Conservation (phyloP, 2,113 vertebrate genomes). For the Paraplagusia blochii region DNA sequence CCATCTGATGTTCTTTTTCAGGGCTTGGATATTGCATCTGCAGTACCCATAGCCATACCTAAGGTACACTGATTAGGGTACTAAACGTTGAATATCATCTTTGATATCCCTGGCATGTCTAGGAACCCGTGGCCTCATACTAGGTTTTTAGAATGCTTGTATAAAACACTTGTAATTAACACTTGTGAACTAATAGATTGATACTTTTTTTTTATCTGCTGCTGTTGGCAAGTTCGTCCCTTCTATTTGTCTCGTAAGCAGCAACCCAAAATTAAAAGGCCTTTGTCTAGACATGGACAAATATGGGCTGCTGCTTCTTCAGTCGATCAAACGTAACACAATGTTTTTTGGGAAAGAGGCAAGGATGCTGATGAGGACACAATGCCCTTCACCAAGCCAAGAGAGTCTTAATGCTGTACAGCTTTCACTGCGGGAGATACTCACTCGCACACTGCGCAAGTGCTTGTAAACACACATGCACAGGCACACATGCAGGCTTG, state of each 20-base stretch:
- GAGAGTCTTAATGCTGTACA: conserved; percentile 18
- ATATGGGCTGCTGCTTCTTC: neutral
- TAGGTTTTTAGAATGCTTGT: no score
- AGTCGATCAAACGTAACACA: neutral
- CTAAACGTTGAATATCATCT: no score
- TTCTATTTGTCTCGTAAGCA: neutral
- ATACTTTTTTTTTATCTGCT: neutral
- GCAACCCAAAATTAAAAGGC: neutral
- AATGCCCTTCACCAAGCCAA: conserved; percentile 15
- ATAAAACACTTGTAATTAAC: no score
- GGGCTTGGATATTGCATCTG: no score
- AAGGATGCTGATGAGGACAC: conserved; percentile 12
- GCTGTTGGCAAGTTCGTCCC: neutral
- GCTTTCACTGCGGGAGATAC: conserved; percentile 32
- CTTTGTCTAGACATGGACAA: neutral
- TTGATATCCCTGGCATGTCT: no score
- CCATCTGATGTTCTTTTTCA: no score
- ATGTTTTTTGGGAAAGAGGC: conserved; percentile 12
- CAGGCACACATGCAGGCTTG: neutral
- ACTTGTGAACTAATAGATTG: no score
- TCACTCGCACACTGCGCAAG: conserved; percentile 13
- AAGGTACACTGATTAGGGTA: no score
- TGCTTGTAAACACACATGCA: conserved; percentile 3
- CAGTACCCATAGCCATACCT: no score
- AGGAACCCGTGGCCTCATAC: no score